Percentiles rank a stretch among this genome's conserved stretches.
phyloP scores from a whole-genome alignment of 1,140 invertebrate genomes.

The Acromyrmex charruanus region DNA sequence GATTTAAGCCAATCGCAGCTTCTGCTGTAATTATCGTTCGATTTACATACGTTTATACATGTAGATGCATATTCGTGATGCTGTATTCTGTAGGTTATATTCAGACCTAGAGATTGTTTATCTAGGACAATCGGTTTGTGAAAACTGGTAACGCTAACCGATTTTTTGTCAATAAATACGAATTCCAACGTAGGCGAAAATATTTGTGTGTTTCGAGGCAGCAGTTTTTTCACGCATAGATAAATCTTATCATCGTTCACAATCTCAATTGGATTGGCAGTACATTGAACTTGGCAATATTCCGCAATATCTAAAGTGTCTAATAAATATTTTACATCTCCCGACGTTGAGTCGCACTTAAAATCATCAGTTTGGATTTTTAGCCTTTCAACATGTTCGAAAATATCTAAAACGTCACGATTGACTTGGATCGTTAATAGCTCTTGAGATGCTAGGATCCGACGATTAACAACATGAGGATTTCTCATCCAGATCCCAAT shows the following conservation, averaged over 20 bases:
- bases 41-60: conserved; percentile 66
- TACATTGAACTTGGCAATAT: conserved; percentile 3
- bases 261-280: not conserved
- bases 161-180: conserved; percentile 73
- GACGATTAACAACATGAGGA: conserved; percentile 84
- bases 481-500: conserved; percentile 81
- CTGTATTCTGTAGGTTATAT: conserved; percentile 75
- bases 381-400: conserved; percentile 60
- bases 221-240: conserved; percentile 77
- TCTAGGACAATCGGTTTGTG: conserved; percentile 68
- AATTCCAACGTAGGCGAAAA: conserved; percentile 82
- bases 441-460: conserved; percentile 79
- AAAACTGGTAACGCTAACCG: conserved; percentile 68
- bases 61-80: conserved; percentile 67
- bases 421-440: conserved; percentile 71
- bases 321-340: conserved; percentile 38
- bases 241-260: conserved; percentile 61
- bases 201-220: conserved; percentile 80
- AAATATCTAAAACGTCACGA: conserved; percentile 61
- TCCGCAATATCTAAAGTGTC: conserved; percentile 44
- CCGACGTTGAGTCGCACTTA: conserved; percentile 14
- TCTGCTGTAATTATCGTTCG: conserved; percentile 73
- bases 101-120: conserved; percentile 78
- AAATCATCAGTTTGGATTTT: conserved; percentile 47
- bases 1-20: conserved; percentile 87